A percentile compares a stretch with the other conserved stretches of the same genome.
These are phyloP conservation scores for Brachyalestes nurse DNA, from an alignment of 2,797 vertebrate species.

Conservation along the genomic window DNA sequence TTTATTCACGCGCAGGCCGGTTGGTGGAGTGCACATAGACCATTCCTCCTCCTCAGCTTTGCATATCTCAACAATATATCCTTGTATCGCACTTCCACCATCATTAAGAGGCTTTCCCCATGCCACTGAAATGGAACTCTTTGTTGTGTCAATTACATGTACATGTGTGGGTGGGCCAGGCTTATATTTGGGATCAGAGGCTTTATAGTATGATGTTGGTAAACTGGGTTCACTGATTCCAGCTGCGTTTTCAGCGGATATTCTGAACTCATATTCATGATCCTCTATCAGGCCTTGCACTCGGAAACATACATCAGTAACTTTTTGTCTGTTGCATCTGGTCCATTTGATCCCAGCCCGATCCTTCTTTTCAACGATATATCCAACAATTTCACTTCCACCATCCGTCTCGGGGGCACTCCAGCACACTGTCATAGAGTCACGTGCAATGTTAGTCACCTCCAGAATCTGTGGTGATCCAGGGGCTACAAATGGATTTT, in stretches of 20 bases:
- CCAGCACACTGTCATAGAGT: constrained; percentile 96
- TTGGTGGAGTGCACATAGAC: constrained; percentile 92
- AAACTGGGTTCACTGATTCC: constrained; percentile 91
- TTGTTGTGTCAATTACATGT: constrained; percentile 89
- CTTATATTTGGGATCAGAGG: constrained; percentile 93
- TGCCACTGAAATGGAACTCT: constrained; percentile 85
- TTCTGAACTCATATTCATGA: constrained; percentile 97
- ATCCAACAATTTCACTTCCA: constrained; percentile 91
- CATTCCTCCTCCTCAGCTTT: constrained; percentile 96
- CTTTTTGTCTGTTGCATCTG: constrained; percentile 93
- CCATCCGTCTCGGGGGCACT: constrained; percentile 89
- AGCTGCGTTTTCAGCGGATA: constrained; percentile 94
- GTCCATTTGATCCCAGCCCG: constrained; percentile 93
- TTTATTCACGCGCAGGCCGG: constrained; percentile 89
- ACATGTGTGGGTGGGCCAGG: constrained; percentile 92
- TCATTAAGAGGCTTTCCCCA: constrained; percentile 97
- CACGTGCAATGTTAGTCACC: constrained; percentile 90
- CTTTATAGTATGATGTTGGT: constrained; percentile 90
- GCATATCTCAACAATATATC: constrained; percentile 94
- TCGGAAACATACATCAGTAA: constrained; percentile 93
- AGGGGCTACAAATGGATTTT: constrained; percentile 91
- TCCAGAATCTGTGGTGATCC: constrained; percentile 90
- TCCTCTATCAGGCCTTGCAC: constrained; percentile 87
- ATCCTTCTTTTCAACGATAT: constrained; percentile 95
- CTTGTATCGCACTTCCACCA: constrained; percentile 91